Base-by-base conservation (phyloP, 2,888 invertebrate genomes). In the Drosophila algonquin region DNA sequence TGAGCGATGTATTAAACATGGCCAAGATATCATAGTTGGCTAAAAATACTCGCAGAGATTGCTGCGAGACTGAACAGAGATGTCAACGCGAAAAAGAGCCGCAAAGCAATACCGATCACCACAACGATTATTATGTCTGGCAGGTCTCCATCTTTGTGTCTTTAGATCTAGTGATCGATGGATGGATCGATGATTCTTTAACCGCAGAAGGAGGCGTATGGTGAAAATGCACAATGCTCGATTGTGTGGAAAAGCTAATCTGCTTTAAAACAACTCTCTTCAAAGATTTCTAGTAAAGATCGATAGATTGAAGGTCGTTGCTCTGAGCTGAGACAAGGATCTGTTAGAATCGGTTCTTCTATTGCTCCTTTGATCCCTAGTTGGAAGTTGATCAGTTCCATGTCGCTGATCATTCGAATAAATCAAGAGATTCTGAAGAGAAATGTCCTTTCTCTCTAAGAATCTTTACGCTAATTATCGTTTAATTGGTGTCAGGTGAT, bases 1-100 rank as follows among this genome's bases (percentile, higher is more conserved):
- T 89, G 89, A 83, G 87, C 79, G 76, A 54, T 83, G 69, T 51
- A 63, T n/a, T n/a, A 65, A 45, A n/a, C 47, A 47, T 16, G 47
- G 24, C 32, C 70, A 67, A 58, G 70, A 57, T 70, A 53, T 30
- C 40, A 7, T 9, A 48, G 24, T 48, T 62, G 72, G 53, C 70
- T 73, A 70, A 47, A 70, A 70, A 70, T 70, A 70, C 55, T 40
- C 21, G 18, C 59, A 59, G 44, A 59, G 44, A 54, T 54, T 44
- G 54, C 21, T 27, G 32, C 18, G 40, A 47, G 44, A n/a, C 18
- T 10, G 50, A 69, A 69, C 68, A 69, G 63, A 72, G 63, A 69
- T 72, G 68, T 69, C 53, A 62, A 53, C 53, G 27, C n/a, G 40
- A 6, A 40, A 40, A 14, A 40, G 40, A 6, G 40, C 40, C 70